Evolutionary conservation across 1,140 invertebrate species (phyloP), one percentile per base, ranked within the genome.

Genomic region (Trichonephila clavata): DNA sequence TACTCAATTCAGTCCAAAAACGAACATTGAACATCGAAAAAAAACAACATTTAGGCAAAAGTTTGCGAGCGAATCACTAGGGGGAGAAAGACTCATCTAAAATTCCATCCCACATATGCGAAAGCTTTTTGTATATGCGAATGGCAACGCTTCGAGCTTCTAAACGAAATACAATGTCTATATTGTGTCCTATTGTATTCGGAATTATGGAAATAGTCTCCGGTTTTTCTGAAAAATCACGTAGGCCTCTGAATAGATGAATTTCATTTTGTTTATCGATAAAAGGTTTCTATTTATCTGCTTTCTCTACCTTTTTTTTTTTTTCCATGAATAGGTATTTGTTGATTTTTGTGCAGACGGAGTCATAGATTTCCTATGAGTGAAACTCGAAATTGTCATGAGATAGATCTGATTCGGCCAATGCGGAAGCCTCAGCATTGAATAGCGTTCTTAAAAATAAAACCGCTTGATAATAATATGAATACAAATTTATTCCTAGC

Each of bases 221-320:
- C 13, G 24, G 27, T 27, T 39, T 77, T 77, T 63, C 61, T 20
- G 71, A 39, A 39, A 77, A 39, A 77, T 32, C 71, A 77, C 71
- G 71, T 39, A 77, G 27, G 71, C 18, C 16, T 18, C 18, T 77
- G 71, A 77, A 77, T 77, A 20, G 71, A 77, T 77, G 71, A 77
- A 77, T 77, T 77, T 77, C 71, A 77, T 77, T 77, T 77, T 77
- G 71, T 77, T 77, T 77, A 77, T 77, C 71, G 32, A 39, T 39
- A 77, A 77, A 77, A 77, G 71, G 32, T 18, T 18, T 14, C 71
- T 32, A 39, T 77, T 39, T 18, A 77, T 39, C 18, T 39, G 16
- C 32, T 39, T 20, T 18, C 16, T 77, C 32, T 18, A 3, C 18
- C 16, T 2, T 16, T 61, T 39, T 39, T 61, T 18, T 13, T 21